Base-by-base conservation (phyloP, 1,140 invertebrate genomes). In the Nephila pilipes region DNA sequence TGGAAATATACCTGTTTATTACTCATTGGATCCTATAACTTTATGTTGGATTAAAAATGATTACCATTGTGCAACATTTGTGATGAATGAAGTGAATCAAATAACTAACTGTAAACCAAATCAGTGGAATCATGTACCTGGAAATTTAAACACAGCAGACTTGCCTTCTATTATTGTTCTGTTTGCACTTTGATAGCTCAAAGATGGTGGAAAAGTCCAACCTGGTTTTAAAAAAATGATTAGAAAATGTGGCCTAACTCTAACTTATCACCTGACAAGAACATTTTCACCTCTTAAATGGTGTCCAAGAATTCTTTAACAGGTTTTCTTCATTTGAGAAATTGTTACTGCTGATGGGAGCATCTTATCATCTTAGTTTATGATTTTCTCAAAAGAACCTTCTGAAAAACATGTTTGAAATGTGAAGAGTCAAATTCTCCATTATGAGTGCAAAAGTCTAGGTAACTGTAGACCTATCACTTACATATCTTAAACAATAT, bases 221-320 rank as follows among this genome's bases (percentile, higher is more conserved):
- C 29, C 0, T 85, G 83, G 87, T n/a, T n/a, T n/a, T n/a, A n/a
- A n/a, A n/a, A n/a, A n/a, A n/a, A n/a, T n/a, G n/a, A n/a, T 18
- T 93, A n/a, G 79, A 92, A 22, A 36, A 32, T 58, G 1, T 93
- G 90, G 94, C 92, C n/a, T 29, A 14, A 0, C 79, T 69, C n/a
- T 14, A 32, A 25, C 25, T 20, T 93, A 38, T 32, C 38, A 65
- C 29, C 69, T 6, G 55, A 92, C 65, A 81, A 80, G 81, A 60
- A 91, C 10, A 14, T 85, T 38, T 6, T 92, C 20, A 32, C 29
- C 3, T 14, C 18, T 29, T 18, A 16, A 18, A 4, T 5, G 1
- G 58, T 32, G 14, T 22, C n/a, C 25, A n/a, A 5, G 10, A 32
- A 54, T 80, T 57, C 25, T 75, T 38, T 14, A 38, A 25, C 2